Evolutionary conservation across 2,113 vertebrate species (phyloP).

Genomic region (Dunckerocampus dactyliophorus): DNA sequence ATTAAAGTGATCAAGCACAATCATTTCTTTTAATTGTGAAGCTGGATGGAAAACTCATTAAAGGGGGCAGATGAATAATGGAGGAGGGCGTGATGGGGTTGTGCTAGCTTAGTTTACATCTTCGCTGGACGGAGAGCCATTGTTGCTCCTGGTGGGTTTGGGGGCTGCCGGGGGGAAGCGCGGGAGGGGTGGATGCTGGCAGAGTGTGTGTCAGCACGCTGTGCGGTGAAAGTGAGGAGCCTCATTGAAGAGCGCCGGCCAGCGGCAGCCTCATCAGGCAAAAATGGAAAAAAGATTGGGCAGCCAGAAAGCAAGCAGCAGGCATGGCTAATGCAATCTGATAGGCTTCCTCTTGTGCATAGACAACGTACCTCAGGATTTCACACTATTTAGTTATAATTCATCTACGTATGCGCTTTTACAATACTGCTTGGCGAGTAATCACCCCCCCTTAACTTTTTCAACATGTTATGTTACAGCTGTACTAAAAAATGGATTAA

Average conservation of each 20-base stretch:
- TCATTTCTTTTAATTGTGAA: constrained; percentile 57
- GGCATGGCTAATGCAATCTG: constrained; percentile 27
- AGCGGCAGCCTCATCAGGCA: constrained; percentile 63
- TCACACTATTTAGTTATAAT: not conserved
- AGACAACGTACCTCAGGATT: constrained; percentile 27
- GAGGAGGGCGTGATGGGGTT: constrained; percentile 58
- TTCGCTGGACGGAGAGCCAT: constrained; percentile 32
- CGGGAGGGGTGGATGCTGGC: constrained; percentile 15
- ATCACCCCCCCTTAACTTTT: too few species aligned
- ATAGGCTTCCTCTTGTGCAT: constrained; percentile 26
- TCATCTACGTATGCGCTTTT: too few species aligned
- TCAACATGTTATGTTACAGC: too few species aligned
- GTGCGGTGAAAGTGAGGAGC: constrained; percentile 68
- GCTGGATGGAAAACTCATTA: constrained; percentile 77
- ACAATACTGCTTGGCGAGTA: too few species aligned
- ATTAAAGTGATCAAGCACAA: constrained; percentile 49
- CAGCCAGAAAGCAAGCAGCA: constrained; percentile 38
- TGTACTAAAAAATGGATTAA: too few species aligned
- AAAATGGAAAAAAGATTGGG: constrained; percentile 70
- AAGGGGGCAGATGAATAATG: constrained; percentile 70
- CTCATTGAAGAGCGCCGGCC: constrained; percentile 36
- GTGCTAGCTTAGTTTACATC: constrained; percentile 71
- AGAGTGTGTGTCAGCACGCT: constrained; percentile 28
- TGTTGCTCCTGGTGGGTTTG: constrained; percentile 8
- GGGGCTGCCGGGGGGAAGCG: not conserved